phyloP scores from a whole-genome alignment of 2,113 vertebrate genomes.

The Pseudorectes ferrugineus region DNA sequence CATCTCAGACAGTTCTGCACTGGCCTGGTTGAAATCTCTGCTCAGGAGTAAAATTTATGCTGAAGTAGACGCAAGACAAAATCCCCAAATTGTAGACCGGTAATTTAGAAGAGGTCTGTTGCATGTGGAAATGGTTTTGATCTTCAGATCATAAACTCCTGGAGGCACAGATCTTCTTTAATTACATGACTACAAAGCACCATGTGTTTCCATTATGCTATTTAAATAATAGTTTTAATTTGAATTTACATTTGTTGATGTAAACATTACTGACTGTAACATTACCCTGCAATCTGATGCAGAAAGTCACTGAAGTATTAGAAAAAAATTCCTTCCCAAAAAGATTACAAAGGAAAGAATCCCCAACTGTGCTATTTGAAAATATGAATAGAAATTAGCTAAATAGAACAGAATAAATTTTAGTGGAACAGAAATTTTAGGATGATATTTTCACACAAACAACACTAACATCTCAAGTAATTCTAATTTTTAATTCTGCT shows the following conservation, averaged over 20 bases:
- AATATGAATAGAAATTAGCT: conserved; percentile 3
- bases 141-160: conserved; percentile 60
- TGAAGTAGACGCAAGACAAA: conserved; percentile 4
- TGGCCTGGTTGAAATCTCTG: background rate
- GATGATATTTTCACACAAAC: background rate
- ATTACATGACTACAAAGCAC: conserved; percentile 56
- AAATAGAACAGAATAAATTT: background rate
- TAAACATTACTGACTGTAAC: conserved; percentile 51
- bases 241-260: conserved; percentile 59
- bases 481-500: background rate
- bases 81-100: background rate
- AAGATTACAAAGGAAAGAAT: conserved; percentile 3
- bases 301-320: conserved; percentile 13
- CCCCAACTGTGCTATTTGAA: background rate
- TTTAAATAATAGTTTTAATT: conserved; percentile 64
- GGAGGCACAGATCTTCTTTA: conserved; percentile 56
- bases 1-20: background rate
- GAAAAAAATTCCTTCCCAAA: background rate
- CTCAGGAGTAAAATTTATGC: background rate
- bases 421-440: background rate
- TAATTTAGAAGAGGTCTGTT: conserved; percentile 37
- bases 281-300: background rate
- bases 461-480: background rate
- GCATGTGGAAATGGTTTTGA: conserved; percentile 41
- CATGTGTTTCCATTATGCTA: conserved; percentile 63